Evolutionary conservation across 2,113 vertebrate species (phyloP), one percentile per base, ranked within the genome.

Genomic region (Ictalurus punctatus): DNA sequence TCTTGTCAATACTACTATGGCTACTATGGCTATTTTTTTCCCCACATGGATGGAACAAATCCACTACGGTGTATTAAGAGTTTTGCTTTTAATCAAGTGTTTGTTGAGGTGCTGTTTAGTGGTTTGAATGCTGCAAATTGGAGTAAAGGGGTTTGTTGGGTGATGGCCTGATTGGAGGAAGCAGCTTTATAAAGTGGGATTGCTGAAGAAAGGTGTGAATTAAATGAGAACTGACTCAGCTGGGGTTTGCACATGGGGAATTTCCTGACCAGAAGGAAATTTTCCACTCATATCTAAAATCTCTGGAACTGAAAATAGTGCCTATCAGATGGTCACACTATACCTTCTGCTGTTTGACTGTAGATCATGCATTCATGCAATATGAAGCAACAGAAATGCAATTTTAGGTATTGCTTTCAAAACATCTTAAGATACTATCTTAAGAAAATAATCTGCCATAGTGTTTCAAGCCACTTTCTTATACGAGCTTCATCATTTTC

Each of bases 161-260:
- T 30, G n/a, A 37, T 87, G 78, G 27, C 30, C 54, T 79, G 30
- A 83, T 59, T 83, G 86, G 52, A 88, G 85, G 85, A 86, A 86
- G 40, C 85, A 86, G 85, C 76, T 86, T 37, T 63, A n/a, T 86
- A 78, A 74, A 48, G 40, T 59, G 73, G 56, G 40, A 63, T 63
- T 37, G 59, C 85, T 88, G 71, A 76, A 25, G 34, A 89, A 81
- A 86, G 44, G 73, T 78, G 87, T 89, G 83, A 89, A 89, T 69
- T 81, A 85, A 86, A 89, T 71, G 83, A 65, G 76, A 86, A 81
- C 74, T 85, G 88, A 85, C 84, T 69, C 84, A 80, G 34, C 34
- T 44, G 44, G 30, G 48, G 23, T 81, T 89, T 71, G 63, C 34
- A 71, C 65, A 52, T 2, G 25, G 61, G 84, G 52, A 44, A 80